A percentile compares a stretch with the other conserved stretches of the same genome.
Evolutionary conservation across 2,113 vertebrate genomes (phyloP).

Genomic region (Sigmodon hispidus): DNA sequence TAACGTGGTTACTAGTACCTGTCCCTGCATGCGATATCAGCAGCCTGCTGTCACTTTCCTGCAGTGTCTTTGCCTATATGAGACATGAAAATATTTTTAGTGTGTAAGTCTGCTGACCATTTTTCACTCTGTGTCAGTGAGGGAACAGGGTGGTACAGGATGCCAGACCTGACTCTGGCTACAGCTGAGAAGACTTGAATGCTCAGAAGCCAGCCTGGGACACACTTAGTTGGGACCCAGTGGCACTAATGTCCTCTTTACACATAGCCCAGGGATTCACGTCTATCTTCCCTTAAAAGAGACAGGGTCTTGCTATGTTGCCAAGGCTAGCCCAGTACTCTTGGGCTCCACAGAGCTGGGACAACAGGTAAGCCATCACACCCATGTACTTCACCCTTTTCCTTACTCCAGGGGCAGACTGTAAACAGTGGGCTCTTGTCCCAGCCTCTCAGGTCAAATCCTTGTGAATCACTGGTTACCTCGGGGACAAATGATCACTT

Average conservation of each 20-base stretch:
- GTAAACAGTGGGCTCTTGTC: neutral
- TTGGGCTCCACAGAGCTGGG: neutral
- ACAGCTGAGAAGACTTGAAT: neutral
- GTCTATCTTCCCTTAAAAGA: neutral
- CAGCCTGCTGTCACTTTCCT: slow-evolving; percentile 47
- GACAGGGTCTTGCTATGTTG: neutral
- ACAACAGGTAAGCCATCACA: neutral
- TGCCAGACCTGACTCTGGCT: neutral
- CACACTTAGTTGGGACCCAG: rapidly evolving
- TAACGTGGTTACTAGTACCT: too few relatives aligned
- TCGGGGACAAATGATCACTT: neutral
- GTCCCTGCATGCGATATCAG: too few relatives aligned
- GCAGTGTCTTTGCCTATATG: slow-evolving; percentile 60
- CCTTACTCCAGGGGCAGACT: neutral
- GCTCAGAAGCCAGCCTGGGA: neutral
- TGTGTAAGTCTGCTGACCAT: slow-evolving; percentile 70
- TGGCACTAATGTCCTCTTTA: neutral
- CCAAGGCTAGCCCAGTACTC: neutral
- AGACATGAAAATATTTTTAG: slow-evolving; percentile 74
- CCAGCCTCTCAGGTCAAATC: neutral
- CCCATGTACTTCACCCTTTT: neutral
- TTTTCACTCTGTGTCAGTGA: slow-evolving; percentile 33
- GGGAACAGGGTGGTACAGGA: neutral
- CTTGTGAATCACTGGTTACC: neutral
- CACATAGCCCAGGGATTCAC: neutral